Percentiles rank a stretch among this genome's conserved stretches.
Evolutionary conservation across 2,113 vertebrate genomes (phyloP).

Genomic region (Burhinus oedicnemus): DNA sequence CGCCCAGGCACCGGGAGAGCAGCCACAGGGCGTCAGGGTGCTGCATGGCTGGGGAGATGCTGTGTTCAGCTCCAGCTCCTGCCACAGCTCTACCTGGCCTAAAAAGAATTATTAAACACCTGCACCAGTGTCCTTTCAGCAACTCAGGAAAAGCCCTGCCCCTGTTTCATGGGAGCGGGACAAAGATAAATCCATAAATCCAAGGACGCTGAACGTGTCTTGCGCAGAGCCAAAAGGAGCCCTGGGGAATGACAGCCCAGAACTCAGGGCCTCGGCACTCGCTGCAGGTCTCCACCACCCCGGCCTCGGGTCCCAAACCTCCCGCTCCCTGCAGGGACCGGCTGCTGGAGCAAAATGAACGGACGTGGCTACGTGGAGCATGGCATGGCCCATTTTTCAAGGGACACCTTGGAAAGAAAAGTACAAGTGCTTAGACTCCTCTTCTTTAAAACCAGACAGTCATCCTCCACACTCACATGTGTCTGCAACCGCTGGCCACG

Average conservation of each 20-base stretch:
- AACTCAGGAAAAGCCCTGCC: neutral
- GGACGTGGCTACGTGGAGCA: accelerated
- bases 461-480: accelerated
- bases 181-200: neutral
- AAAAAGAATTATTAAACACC: neutral
- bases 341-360: neutral
- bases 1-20: too few species aligned
- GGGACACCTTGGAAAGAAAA: neutral
- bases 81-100: neutral
- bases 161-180: accelerated
- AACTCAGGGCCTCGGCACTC: neutral
- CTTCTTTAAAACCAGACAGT: neutral
- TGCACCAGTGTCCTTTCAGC: neutral
- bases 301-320: neutral
- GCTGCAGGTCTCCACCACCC: accelerated
- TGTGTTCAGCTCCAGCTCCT: neutral
- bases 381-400: accelerated
- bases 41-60: neutral
- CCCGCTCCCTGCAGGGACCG: neutral
- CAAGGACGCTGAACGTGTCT: neutral
- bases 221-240: neutral
- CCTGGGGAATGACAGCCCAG: neutral
- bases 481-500: neutral
- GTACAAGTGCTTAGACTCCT: neutral
- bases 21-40: accelerated